These are phyloP conservation scores for Halocynthia roretzi DNA, from an alignment of 23 tunicate genomes.

Conservation along the genomic window DNA sequence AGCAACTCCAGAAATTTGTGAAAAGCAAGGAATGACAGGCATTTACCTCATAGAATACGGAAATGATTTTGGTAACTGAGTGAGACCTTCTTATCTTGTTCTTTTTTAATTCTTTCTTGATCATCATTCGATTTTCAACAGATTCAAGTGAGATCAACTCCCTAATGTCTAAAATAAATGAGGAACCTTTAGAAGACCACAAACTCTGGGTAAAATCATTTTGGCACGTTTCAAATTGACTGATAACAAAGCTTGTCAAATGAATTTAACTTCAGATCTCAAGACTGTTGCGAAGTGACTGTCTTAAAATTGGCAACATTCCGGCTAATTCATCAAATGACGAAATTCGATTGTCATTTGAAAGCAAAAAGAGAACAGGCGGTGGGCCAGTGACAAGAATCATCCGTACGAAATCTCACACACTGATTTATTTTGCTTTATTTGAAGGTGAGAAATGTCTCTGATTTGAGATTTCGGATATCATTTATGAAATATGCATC, in stretches of 20 bases:
- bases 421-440: constrained; percentile 37
- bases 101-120: constrained; percentile 4
- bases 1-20: not conserved
- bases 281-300: constrained; percentile 31
- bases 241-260: not conserved
- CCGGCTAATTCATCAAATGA: constrained; percentile 19
- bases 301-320: constrained; percentile 25
- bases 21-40: not conserved
- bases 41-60: constrained; percentile 14
- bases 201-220: no score
- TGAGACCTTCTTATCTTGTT: not conserved
- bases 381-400: constrained; percentile 41
- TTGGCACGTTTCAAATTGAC: not conserved
- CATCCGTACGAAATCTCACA: constrained; percentile 1
- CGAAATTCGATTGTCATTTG: constrained; percentile 24
- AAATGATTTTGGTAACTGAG: constrained; percentile 10
- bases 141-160: no score
- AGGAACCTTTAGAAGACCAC: no score
- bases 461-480: not conserved
- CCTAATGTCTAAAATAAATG: no score
- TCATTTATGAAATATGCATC: not conserved
- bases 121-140: not conserved
- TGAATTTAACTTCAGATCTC: constrained; percentile 9
- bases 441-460: constrained; percentile 15
- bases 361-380: constrained; percentile 30